A percentile compares a stretch with the other conserved stretches of the same genome.
phyloP scores from a whole-genome alignment of 2,888 invertebrate species.

The Candidula unifasciata region DNA sequence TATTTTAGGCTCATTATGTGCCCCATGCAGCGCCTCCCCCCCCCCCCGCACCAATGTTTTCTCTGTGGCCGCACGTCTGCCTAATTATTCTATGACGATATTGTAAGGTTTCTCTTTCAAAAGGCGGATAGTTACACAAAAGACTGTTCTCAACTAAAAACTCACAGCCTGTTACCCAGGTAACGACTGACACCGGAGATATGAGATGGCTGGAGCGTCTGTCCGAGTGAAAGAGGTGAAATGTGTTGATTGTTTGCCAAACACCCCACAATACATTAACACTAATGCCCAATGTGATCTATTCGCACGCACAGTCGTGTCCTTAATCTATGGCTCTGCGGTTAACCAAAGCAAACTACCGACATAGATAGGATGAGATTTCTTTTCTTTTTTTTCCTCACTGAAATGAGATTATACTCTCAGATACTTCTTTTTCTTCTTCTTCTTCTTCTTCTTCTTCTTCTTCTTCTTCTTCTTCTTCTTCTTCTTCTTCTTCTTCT shows the following conservation, averaged over 20 bases:
- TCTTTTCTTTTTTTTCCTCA: background rate
- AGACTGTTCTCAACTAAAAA: background rate
- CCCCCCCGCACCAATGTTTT: no score
- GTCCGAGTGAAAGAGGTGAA: slow-evolving; percentile 4
- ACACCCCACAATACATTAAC: slow-evolving; percentile 25
- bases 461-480: no score
- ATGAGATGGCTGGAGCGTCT: background rate
- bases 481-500: no score
- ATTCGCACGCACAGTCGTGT: slow-evolving; percentile 19
- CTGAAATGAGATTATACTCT: background rate
- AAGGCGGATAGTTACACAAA: background rate
- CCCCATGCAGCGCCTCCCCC: no score
- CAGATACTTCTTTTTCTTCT: no score
- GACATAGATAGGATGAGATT: background rate
- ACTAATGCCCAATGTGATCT: slow-evolving; percentile 28
- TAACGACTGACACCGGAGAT: slow-evolving; percentile 25
- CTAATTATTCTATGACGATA: no score
- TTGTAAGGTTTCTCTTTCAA: background rate
- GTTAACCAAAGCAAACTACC: background rate
- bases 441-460: no score
- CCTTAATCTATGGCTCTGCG: background rate
- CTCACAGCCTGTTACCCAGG: background rate
- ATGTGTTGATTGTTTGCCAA: slow-evolving; percentile 17
- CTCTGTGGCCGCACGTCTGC: background rate
- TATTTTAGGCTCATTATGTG: no score